Percentiles rank a stretch among this genome's conserved stretches.
Evolutionary conservation across 2,888 invertebrate species (phyloP).

Genomic region (Alviniconcha strummeri): DNA sequence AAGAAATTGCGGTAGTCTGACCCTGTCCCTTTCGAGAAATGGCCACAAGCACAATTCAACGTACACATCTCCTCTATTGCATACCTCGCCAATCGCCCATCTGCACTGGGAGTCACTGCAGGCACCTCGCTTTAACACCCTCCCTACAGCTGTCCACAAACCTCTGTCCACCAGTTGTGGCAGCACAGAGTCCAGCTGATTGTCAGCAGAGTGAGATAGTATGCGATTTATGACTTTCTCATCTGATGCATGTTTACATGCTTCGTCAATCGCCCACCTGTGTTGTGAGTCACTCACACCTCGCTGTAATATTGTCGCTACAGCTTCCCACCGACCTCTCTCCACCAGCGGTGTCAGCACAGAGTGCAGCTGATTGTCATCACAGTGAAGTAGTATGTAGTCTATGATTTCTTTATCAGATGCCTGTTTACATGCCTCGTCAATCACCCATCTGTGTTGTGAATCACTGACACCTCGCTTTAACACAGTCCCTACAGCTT

Average conservation of each 20-base stretch:
- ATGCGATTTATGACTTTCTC: not conserved
- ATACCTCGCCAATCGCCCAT: not conserved
- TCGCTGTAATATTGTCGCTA: not conserved
- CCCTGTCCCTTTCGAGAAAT: not conserved
- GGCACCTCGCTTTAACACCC: not conserved
- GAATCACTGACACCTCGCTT: not conserved
- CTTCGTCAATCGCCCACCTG: slow-evolving; percentile 9
- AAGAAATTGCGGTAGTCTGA: not conserved
- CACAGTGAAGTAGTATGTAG: not conserved
- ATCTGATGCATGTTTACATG: not conserved
- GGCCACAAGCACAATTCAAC: not conserved
- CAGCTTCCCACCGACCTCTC: not conserved
- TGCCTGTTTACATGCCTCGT: not conserved
- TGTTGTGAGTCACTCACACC: not conserved
- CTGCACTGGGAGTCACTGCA: too few relatives aligned
- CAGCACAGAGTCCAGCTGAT: not conserved
- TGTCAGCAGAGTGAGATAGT: not conserved
- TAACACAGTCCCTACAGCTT: not conserved
- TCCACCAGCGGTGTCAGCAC: not conserved
- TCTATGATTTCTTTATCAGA: not conserved
- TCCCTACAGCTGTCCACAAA: not conserved
- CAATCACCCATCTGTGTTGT: not conserved
- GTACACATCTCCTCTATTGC: not conserved
- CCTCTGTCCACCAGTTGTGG: not conserved
- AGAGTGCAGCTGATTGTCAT: not conserved